Percentiles rank a stretch among this genome's conserved stretches.
phyloP scores from a whole-genome alignment of 2,797 vertebrate genomes.

The Coracias cyanogaster region DNA sequence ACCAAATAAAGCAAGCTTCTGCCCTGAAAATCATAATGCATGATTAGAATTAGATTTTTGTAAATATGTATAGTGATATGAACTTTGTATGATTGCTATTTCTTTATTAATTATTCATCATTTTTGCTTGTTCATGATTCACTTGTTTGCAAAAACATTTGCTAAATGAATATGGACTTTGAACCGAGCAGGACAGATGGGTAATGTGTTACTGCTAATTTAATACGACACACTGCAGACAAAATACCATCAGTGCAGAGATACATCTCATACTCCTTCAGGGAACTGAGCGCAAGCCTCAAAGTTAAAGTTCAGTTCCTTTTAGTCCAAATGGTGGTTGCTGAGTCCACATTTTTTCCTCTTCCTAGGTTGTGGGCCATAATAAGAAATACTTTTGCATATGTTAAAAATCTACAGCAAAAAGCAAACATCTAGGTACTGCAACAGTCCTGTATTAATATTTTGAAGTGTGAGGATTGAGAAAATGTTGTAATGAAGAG shows the following conservation, averaged over 20 bases:
- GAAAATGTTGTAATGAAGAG: neutral
- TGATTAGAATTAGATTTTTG: neutral
- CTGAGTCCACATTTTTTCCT: neutral
- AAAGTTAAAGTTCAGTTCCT: slow-evolving; percentile 14
- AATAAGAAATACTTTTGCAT: neutral
- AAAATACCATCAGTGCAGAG: slow-evolving; percentile 15
- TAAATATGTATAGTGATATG: neutral
- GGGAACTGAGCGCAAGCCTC: slow-evolving; percentile 30
- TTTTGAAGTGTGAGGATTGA: neutral
- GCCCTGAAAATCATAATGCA: neutral
- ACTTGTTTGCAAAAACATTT: slow-evolving; percentile 39
- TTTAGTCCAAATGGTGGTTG: slow-evolving; percentile 25
- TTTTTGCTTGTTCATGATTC: slow-evolving; percentile 25
- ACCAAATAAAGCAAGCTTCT: slow-evolving; percentile 52
- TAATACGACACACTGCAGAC: slow-evolving; percentile 22
- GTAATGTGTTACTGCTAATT: slow-evolving; percentile 53
- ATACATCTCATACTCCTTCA: slow-evolving; percentile 33
- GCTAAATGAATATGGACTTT: neutral
- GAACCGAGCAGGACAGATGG: neutral
- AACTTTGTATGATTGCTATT: neutral
- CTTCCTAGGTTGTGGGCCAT: neutral
- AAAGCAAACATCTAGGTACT: neutral
- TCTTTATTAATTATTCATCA: neutral
- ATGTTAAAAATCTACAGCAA: neutral
- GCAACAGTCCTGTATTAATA: neutral